These are phyloP conservation scores for Listronotus bonariensis DNA, from an alignment of 1,140 invertebrate genomes.

Conservation along the genomic window DNA sequence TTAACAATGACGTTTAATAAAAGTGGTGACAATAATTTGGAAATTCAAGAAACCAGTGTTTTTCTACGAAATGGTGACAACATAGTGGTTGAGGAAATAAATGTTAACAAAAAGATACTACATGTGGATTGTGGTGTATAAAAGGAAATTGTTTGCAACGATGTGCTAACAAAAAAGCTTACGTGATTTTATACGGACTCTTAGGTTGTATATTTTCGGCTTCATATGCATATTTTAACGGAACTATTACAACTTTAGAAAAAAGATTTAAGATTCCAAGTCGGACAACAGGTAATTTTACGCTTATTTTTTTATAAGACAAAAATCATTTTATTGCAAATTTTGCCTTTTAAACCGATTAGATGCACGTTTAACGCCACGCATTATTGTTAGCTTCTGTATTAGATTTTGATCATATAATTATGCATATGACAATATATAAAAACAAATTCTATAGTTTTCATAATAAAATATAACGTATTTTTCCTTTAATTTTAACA, in stretches of 20 bases:
- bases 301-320: no score
- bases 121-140: constrained; percentile 67
- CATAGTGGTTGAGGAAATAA: constrained; percentile 8
- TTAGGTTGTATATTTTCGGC: constrained; percentile 76
- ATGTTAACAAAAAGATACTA: constrained; percentile 58
- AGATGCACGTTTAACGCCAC: no score
- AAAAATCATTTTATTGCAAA: no score
- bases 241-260: constrained; percentile 78
- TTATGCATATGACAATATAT: no score
- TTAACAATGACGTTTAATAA: constrained; percentile 3
- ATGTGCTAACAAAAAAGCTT: constrained; percentile 77
- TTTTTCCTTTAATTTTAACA: no score
- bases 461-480: no score
- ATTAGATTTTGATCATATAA: no score
- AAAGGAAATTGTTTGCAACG: constrained; percentile 63
- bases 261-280: constrained; percentile 81
- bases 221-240: constrained; percentile 76
- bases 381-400: no score
- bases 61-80: constrained; percentile 8
- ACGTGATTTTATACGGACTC: constrained; percentile 73
- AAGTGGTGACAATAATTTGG: background rate
- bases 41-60: background rate
- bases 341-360: no score
- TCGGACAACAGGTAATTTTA: constrained; percentile 74
- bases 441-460: no score